phyloP scores from a whole-genome alignment of 2,888 invertebrate genomes.

The Ephialtes manifestator region DNA sequence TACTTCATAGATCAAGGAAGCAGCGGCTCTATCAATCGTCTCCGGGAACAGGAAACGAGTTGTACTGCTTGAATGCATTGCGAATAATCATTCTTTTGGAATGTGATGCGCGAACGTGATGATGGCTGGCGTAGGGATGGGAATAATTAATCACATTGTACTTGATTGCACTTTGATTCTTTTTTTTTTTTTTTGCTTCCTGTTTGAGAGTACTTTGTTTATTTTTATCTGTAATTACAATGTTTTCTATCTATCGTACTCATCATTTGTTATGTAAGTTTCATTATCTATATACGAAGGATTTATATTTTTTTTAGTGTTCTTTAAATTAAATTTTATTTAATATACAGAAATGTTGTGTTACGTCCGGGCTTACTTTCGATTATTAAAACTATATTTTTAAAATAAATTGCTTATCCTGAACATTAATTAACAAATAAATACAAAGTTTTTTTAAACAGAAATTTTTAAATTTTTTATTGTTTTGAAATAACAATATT shows the following conservation, averaged over 20 bases:
- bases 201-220: background rate
- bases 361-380: too few species aligned
- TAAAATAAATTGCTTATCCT: too few species aligned
- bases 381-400: too few species aligned
- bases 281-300: too few species aligned
- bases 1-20: constrained; percentile 46
- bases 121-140: background rate
- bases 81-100: constrained; percentile 52
- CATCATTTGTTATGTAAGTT: background rate
- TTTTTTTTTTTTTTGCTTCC: background rate
- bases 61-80: constrained; percentile 4
- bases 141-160: constrained; percentile 16
- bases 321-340: too few species aligned
- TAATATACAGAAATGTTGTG: too few species aligned
- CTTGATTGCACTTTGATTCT: background rate
- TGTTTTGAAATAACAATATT: too few species aligned
- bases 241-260: background rate
- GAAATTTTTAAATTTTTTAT: too few species aligned
- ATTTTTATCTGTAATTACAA: background rate
- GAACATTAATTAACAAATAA: too few species aligned
- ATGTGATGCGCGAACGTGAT: constrained; percentile 44
- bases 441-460: too few species aligned
- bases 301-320: too few species aligned
- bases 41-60: constrained; percentile 31
- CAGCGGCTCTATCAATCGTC: constrained; percentile 36